A percentile compares a stretch with the other conserved stretches of the same genome.
phyloP scores from a whole-genome alignment of 2,113 vertebrate species.

The Anhinga rufa region DNA sequence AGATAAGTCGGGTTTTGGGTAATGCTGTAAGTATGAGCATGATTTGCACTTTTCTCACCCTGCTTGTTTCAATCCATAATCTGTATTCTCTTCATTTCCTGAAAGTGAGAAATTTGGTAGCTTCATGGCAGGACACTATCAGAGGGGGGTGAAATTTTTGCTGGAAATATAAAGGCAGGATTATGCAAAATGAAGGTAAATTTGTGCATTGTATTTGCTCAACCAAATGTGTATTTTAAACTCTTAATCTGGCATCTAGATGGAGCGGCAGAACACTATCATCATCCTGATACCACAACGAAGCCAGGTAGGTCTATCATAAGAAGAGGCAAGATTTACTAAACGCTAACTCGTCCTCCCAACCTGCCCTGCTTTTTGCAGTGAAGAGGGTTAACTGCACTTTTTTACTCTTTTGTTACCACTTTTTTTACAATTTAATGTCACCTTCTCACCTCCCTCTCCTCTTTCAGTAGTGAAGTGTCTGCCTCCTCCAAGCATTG shows the following conservation, averaged over 20 bases:
- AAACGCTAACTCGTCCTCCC: background rate
- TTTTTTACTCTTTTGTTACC: background rate
- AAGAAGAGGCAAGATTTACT: background rate
- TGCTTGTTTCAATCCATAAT: background rate
- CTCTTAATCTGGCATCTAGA: background rate
- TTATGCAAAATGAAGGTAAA: background rate
- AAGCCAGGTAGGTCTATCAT: background rate
- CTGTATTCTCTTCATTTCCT: background rate
- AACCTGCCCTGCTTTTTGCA: background rate
- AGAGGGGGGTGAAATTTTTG: background rate
- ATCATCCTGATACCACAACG: background rate
- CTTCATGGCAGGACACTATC: background rate
- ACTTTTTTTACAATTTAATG: background rate
- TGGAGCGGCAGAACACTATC: background rate
- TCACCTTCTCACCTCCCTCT: background rate
- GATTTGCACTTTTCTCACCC: background rate
- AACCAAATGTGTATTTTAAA: background rate
- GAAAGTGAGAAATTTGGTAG: background rate
- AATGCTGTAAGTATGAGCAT: background rate
- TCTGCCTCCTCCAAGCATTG: constrained; percentile 17
- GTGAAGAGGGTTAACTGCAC: background rate
- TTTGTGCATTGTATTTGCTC: background rate
- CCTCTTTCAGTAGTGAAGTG: background rate
- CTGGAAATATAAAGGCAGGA: background rate
- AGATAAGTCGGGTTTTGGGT: background rate